Percentiles rank a stretch among this genome's conserved stretches.
Evolutionary conservation across 1,140 invertebrate species (phyloP).

Genomic region (Nasonia vitripennis): DNA sequence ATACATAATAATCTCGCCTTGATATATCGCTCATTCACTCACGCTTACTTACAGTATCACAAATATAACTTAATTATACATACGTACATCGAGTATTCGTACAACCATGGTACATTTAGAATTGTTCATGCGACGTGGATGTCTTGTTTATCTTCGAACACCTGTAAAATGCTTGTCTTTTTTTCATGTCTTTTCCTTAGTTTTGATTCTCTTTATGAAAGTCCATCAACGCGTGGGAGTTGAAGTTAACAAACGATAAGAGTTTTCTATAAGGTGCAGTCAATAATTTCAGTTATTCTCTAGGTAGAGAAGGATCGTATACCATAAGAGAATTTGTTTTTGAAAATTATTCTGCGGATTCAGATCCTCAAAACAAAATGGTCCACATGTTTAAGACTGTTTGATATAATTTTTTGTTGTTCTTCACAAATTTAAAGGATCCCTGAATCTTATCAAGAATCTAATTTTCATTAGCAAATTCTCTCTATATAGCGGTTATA

Average conservation of each 20-base stretch:
- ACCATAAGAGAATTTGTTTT: background rate
- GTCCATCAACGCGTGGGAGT: conserved; percentile 1
- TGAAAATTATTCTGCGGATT: background rate
- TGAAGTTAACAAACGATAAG: background rate
- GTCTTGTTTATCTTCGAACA: background rate
- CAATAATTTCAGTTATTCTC: background rate
- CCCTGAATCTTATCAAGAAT: background rate
- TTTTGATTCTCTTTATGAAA: conserved; percentile 37
- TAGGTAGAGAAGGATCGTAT: background rate
- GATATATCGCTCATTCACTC: background rate
- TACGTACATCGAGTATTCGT: conserved; percentile 36
- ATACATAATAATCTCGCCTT: background rate
- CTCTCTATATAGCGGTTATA: background rate
- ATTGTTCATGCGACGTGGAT: background rate
- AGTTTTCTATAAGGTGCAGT: background rate
- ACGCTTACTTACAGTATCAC: conserved; percentile 31
- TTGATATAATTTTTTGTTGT: background rate
- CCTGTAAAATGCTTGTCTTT: background rate
- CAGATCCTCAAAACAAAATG: background rate
- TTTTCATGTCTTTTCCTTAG: conserved; percentile 5
- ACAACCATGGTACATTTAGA: conserved; percentile 37
- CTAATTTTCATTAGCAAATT: background rate
- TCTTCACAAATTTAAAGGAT: too few relatives aligned
- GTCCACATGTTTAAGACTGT: background rate
- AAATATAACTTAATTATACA: conserved; percentile 41